Evolutionary conservation across 2,888 invertebrate species (phyloP).

Genomic region (Trichogramma dendrolimi): DNA sequence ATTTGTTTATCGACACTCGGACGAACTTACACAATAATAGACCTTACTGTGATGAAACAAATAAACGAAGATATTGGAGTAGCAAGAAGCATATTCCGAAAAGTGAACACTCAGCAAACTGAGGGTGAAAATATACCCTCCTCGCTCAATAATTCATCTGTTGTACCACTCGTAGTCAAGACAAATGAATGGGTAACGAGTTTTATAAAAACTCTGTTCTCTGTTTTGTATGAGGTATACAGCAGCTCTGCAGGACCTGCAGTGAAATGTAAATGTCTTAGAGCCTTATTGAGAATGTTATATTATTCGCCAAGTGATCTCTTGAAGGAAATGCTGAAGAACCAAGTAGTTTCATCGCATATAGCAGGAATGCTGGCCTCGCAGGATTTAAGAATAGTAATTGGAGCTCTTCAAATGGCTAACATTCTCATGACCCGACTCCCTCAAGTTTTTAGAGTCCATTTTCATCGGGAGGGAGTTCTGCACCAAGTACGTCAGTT

Average conservation of each 20-base stretch:
- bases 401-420: constrained; percentile 94
- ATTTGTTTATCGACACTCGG: constrained; percentile 88
- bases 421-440: constrained; percentile 95
- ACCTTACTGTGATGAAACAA: constrained; percentile 96
- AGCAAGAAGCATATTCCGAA: constrained; percentile 84
- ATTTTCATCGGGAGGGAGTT: constrained; percentile 97
- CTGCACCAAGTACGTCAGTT: constrained; percentile 80
- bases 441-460: constrained; percentile 89
- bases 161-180: constrained; percentile 49
- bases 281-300: constrained; percentile 92
- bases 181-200: constrained; percentile 51
- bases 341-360: constrained; percentile 86
- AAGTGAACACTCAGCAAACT: constrained; percentile 63
- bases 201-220: constrained; percentile 77
- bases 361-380: constrained; percentile 98
- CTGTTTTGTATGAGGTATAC: constrained; percentile 96
- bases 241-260: constrained; percentile 97
- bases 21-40: constrained; percentile 91
- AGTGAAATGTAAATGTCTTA: constrained; percentile 93
- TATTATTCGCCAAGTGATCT: constrained; percentile 88
- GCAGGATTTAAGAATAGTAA: constrained; percentile 91
- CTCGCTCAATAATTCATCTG: constrained; percentile 45
- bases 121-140: constrained; percentile 50
- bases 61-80: constrained; percentile 97
- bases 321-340: constrained; percentile 57